These are phyloP conservation scores for Zoroaster sp. DNA, from an alignment of 53 echinoderm and acorn worm genomes.

Conservation along the genomic window DNA sequence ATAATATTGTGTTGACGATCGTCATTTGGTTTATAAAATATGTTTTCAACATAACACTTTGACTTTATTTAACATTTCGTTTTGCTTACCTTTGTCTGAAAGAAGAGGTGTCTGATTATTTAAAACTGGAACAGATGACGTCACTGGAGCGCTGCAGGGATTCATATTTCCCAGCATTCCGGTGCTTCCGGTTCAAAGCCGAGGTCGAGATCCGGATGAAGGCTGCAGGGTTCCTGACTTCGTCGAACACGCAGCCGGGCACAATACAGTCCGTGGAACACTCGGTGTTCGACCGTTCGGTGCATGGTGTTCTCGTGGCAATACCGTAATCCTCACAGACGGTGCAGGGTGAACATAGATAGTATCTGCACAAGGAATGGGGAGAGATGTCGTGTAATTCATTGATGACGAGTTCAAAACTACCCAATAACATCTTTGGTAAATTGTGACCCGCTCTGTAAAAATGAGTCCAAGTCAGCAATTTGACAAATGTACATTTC, in stretches of 20 bases:
- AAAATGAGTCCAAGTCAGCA: no score
- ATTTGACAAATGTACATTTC: no score
- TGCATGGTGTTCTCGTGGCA: background rate
- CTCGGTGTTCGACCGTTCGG: constrained; percentile 2
- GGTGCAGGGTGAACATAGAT: background rate
- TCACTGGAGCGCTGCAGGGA: background rate
- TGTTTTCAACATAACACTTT: no score
- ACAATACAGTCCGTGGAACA: background rate
- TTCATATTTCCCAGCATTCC: no score
- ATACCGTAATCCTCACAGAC: background rate
- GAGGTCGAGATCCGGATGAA: background rate
- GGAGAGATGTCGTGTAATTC: no score
- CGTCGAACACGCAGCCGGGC: background rate
- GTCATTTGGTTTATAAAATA: no score
- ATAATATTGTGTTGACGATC: no score
- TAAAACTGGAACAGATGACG: background rate
- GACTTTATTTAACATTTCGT: no score
- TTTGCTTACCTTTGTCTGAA: no score
- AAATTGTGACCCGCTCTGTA: no score
- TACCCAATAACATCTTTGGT: no score
- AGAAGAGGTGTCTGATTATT: background rate
- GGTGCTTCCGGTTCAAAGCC: background rate
- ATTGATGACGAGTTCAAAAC: no score
- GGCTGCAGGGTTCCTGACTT: background rate
- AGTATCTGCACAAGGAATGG: background rate